Evolutionary conservation across 2,888 invertebrate genomes (phyloP), one percentile per base, ranked within the genome.

Genomic region (Axea sp.): DNA sequence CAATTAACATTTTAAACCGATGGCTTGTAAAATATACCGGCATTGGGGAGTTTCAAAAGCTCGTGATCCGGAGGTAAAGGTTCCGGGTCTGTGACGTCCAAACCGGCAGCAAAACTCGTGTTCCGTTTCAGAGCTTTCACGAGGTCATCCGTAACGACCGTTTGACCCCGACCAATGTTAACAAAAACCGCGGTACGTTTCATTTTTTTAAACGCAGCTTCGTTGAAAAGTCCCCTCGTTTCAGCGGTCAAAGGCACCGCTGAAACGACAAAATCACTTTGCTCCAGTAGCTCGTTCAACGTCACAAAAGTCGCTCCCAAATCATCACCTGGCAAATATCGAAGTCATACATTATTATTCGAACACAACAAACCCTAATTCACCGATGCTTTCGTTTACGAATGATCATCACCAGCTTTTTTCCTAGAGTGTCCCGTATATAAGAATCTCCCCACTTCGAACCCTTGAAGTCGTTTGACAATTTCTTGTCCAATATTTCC

Each of bases 21-120:
- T n/a, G n/a, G n/a, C 19, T 9, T 17, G 5, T 22, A 15, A 37
- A 5, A 22, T 43, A n/a, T 86, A 96, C 96, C 93, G 83, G 94
- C 93, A 87, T 98, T 98, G 1, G 93, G 91, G 22, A 98, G 88
- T 15, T 90, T 91, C 7, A 95, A 83, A n/a, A 98, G 88, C 53
- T 93, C 93, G 86, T 95, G 92, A 84, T 93, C 92, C 3, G 90
- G 87, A 0, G 97, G 95, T 53, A 98, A 85, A 0, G 98, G 98
- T 86, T 98, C 98, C 0, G 98, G 97, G 0, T 92, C 92, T 81
- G 94, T 95, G 1, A 98, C 98, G 86, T 98, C 98, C 1, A 98
- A 89, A 0, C 97, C 98, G 0, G 97, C 98, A 0, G 94, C 94
- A 83, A 92, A 93, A 73, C 98, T 97, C 75, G 90, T 89, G 0